phyloP scores from a whole-genome alignment of 2,113 vertebrate species.

The Mastomys natalensis region DNA sequence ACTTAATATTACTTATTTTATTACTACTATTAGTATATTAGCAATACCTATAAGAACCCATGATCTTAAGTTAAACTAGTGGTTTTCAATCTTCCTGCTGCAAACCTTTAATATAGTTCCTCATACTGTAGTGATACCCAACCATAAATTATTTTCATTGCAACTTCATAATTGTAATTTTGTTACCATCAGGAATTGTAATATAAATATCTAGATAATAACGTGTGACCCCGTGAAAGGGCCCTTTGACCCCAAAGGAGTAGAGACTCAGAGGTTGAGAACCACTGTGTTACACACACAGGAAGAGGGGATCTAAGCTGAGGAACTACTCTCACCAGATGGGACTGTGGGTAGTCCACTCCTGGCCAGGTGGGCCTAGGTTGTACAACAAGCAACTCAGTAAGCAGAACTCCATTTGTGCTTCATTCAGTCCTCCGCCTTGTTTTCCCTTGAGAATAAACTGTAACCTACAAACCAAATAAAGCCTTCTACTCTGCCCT shows the following conservation, averaged over 20 bases:
- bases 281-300: background rate
- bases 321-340: background rate
- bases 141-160: background rate
- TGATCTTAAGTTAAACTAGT: slow-evolving; percentile 2
- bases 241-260: background rate
- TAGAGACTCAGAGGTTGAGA: background rate
- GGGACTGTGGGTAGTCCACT: background rate
- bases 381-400: background rate
- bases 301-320: background rate
- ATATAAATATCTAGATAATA: background rate
- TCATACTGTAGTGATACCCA: background rate
- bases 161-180: background rate
- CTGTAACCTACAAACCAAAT: background rate
- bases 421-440: background rate
- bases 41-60: background rate
- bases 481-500: background rate
- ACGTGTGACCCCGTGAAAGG: background rate
- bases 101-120: background rate
- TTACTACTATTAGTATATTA: background rate
- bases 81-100: background rate
- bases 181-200: background rate
- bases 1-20: background rate
- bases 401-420: background rate
- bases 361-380: background rate
- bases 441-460: background rate